Base-by-base conservation (phyloP, 2,888 invertebrate genomes). In the Beris chalybata region DNA sequence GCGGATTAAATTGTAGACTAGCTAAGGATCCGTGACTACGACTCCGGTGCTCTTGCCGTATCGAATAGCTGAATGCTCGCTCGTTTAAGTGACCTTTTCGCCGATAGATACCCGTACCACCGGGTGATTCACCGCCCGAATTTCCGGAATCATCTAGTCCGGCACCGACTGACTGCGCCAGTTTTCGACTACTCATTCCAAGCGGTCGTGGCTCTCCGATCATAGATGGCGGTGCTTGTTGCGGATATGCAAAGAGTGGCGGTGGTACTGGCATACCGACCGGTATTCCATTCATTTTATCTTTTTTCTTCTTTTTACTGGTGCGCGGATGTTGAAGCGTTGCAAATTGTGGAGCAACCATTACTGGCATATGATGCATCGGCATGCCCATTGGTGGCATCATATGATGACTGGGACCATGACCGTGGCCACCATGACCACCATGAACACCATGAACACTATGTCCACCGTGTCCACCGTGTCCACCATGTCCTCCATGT, bases 41-140 rank as follows among this genome's bases (percentile, higher is more conserved):
- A 78, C 94, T 94, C 71, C 95, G 86, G 78, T 95, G 95, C 78
- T 95, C 95, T 79, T 95, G 95, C 66, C 95, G 84, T 76, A 95
- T 95, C 73, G 95, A 95, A 82, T 95, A 95, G 66, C 93, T 93
- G 78, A 95, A 95, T 30, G 95, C 95, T 61, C 95, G 84, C 79
- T 95, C 95, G 80, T 95, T 95, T 71, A 95, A 81, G 76, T 95
- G 95, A 0, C 95, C 95, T 75, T 95, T 94, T 76, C 93, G 90
- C 74, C 92, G 84, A 77, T 95, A 95, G 70, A 95, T 94, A n/a
- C 91, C 91, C 1, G 91, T 90, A 59, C 93, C 86, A 0, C 86
- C 85, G 0, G 85, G 82, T 65, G 86, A 85, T 61, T 81, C 82
- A 13, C 83, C 85, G 5, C 85, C 86, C 1, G 81, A 81, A 67